A percentile compares a stretch with the other conserved stretches of the same genome.
phyloP scores from a whole-genome alignment of 2,797 vertebrate genomes.

The Centropyge bicolor region DNA sequence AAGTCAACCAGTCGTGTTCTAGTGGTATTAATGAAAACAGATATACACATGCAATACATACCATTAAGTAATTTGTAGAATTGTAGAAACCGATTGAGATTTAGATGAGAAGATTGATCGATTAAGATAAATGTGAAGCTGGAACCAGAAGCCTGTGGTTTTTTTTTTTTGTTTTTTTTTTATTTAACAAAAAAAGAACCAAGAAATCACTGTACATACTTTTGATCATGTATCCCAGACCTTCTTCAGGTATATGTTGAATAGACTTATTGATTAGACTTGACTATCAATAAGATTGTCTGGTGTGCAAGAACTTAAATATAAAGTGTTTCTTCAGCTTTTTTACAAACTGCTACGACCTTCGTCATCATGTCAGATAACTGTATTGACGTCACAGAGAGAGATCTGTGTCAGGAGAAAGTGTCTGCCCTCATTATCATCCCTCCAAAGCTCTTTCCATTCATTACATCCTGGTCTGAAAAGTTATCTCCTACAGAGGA shows the following conservation, averaged over 20 bases:
- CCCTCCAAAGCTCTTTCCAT: slow-evolving; percentile 50
- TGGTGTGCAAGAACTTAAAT: neutral
- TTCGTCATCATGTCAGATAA: neutral
- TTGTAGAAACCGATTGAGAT: neutral
- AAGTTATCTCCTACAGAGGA: slow-evolving; percentile 47
- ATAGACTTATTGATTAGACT: neutral
- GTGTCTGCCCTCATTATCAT: slow-evolving; percentile 46
- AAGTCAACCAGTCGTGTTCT: neutral
- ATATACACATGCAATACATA: neutral
- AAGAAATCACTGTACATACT: neutral
- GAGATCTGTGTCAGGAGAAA: slow-evolving; percentile 32
- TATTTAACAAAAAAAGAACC: no score
- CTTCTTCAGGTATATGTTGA: neutral
- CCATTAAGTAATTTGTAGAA: neutral
- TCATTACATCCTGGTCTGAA: slow-evolving; percentile 52
- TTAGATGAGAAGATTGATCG: neutral
- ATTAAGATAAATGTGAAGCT: neutral
- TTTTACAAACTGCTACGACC: neutral
- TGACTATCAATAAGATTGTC: neutral
- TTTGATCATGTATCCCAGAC: neutral
- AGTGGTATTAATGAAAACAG: neutral
- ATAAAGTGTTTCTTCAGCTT: neutral
- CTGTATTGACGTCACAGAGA: slow-evolving; percentile 12
- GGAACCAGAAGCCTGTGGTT: neutral
- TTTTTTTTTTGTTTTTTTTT: no score